These are phyloP conservation scores for Rhinoptilus africanus DNA, from an alignment of 2,113 vertebrate species.

Conservation along the genomic window DNA sequence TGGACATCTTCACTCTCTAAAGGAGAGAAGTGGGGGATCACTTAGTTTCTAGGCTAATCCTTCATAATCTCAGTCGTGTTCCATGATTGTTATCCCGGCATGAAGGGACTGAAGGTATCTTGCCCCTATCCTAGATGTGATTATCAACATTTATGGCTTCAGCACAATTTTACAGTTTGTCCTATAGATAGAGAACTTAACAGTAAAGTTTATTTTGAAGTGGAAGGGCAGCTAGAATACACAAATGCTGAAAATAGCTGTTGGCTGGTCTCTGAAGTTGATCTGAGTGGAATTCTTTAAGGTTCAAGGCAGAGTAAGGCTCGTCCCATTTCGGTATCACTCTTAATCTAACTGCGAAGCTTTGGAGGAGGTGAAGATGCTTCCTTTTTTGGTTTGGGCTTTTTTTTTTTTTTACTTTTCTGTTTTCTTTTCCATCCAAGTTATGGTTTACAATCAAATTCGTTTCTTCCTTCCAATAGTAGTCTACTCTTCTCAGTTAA, in stretches of 20 bases:
- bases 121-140: neutral
- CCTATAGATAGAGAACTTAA: neutral
- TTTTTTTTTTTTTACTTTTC: neutral
- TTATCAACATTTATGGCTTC: neutral
- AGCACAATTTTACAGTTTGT: neutral
- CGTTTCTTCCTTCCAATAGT: neutral
- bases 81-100: neutral
- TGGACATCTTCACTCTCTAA: neutral
- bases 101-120: neutral
- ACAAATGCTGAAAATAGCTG: neutral
- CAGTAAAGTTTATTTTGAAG: neutral
- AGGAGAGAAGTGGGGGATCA: neutral
- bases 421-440: neutral
- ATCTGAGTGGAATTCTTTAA: neutral
- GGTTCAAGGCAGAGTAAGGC: neutral
- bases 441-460: neutral
- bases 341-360: neutral
- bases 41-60: neutral
- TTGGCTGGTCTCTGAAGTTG: neutral
- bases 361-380: neutral
- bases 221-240: neutral
- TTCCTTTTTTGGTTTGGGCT: neutral
- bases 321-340: neutral
- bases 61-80: neutral
- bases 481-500: neutral